Evolutionary conservation across 2,797 vertebrate species (phyloP), one percentile per base, ranked within the genome.

Genomic region (Gila robusta): DNA sequence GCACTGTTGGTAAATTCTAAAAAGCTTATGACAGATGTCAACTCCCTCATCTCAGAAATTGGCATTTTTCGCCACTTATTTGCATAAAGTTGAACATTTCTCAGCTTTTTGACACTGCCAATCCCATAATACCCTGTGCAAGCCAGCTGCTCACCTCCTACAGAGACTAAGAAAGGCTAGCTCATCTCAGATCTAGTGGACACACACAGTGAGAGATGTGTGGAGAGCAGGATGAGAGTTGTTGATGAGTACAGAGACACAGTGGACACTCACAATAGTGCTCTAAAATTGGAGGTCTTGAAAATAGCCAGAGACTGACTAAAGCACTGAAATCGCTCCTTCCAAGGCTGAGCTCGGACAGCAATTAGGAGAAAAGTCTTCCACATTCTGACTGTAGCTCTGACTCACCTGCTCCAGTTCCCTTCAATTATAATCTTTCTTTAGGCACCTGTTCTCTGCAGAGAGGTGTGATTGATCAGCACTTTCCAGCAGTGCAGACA

Each of bases 321-420:
- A 82, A 77, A 64, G 23, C 41, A 11, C 47, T 35, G 66, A 85
- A 49, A 62, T 32, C 7, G 21, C 26, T n/a, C 73, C 54, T 49
- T 64, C 10, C 37, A 7, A 32, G 47, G 17, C 71, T 81, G 44
- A 74, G 35, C 32, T 83, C 64, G 76, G 76, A 83, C 21, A 70
- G 83, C 87, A 88, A 88, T 88, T 87, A 87, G 28, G 76, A 85
- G 87, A 87, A 87, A 87, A 84, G 81, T 69, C 19, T 81, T 86
- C 81, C 78, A 78, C 76, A 37, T 47, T 83, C 44, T 19, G 54
- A 54, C 82, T 82, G 37, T 37, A 19, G 32, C 71, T 80, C 8
- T 81, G 28, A 49, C 56, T 85, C 6, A 54, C 72, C 39, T 41
- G 39, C 87, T 81, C 74, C 73, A 80, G 82, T 54, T 71, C 74